A percentile compares a stretch with the other conserved stretches of the same genome.
phyloP scores from a whole-genome alignment of 2,888 invertebrate species.

The Cheilosia vernalis region DNA sequence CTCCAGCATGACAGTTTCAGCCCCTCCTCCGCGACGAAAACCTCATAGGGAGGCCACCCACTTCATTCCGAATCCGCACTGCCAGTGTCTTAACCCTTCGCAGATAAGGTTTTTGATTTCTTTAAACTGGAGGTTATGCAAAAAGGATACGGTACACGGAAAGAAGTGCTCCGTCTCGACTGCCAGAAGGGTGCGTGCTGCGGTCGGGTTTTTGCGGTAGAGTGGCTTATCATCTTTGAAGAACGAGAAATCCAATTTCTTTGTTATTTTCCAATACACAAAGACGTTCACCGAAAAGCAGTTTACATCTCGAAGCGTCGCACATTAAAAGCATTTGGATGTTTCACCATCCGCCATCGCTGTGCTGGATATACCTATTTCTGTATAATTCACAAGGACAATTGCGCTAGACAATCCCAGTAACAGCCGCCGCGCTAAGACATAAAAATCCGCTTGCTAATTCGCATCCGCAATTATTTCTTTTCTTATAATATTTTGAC shows the following conservation, averaged over 20 bases:
- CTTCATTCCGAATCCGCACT: constrained; percentile 15
- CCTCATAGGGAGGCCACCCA: constrained; percentile 49
- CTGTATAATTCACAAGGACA: constrained; percentile 40
- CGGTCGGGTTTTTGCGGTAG: constrained; percentile 65
- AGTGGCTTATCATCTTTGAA: constrained; percentile 59
- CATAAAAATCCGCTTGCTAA: constrained; percentile 74
- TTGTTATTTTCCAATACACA: constrained; percentile 70
- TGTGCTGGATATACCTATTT: not conserved
- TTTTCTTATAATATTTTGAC: constrained; percentile 76
- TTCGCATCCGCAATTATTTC: constrained; percentile 75
- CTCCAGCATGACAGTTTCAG: constrained; percentile 67
- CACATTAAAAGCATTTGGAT: constrained; percentile 77
- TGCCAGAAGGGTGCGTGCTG: constrained; percentile 51
- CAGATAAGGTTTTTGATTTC: constrained; percentile 74
- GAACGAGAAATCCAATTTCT: constrained; percentile 67
- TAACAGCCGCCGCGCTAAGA: constrained; percentile 58
- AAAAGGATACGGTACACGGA: constrained; percentile 62
- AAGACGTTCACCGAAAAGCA: constrained; percentile 47
- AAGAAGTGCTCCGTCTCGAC: constrained; percentile 58
- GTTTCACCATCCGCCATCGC: constrained; percentile 71
- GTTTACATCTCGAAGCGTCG: constrained; percentile 67
- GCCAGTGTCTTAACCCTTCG: constrained; percentile 70
- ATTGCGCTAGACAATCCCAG: constrained; percentile 52
- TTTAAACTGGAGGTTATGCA: constrained; percentile 69
- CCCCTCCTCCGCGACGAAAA: constrained; percentile 22